Conservation (phyloP, 2,797 vertebrate genomes). For the Distichodus sexfasciatus region DNA sequence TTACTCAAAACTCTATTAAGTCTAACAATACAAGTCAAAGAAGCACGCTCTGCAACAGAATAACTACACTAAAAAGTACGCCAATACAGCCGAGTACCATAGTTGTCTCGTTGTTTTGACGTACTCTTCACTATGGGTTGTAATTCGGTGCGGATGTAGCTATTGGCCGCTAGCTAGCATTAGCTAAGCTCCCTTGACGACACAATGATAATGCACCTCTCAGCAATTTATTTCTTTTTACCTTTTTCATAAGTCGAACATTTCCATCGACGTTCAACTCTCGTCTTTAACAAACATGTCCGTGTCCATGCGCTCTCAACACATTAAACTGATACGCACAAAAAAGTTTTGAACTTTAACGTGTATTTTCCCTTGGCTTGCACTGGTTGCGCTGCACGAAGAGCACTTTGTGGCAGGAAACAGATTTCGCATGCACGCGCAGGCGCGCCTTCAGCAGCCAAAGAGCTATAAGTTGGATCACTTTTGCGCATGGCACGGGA, state of each 20-base stretch:
- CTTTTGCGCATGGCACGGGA: slow-evolving; percentile 70
- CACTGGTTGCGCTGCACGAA: slow-evolving; percentile 63
- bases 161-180: too few relatives aligned
- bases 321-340: not conserved
- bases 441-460: slow-evolving; percentile 45
- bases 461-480: slow-evolving; percentile 59
- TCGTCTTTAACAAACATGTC: slow-evolving; percentile 28
- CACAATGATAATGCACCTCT: slow-evolving; percentile 40
- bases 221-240: slow-evolving; percentile 33
- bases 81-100: too few relatives aligned
- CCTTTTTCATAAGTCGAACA: slow-evolving; percentile 39
- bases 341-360: slow-evolving; percentile 73
- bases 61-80: too few relatives aligned
- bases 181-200: too few relatives aligned
- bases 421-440: slow-evolving; percentile 53
- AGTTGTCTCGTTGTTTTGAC: too few relatives aligned
- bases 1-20: too few relatives aligned
- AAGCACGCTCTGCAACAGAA: too few relatives aligned
- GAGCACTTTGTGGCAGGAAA: slow-evolving; percentile 78
- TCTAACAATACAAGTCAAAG: too few relatives aligned
- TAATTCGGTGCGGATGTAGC: too few relatives aligned
- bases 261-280: slow-evolving; percentile 54
- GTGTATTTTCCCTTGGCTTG: slow-evolving; percentile 57
- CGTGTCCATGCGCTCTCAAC: not conserved
- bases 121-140: too few relatives aligned